Base-by-base conservation (phyloP, 2,797 vertebrate genomes). In the Poliocrania exsul region DNA sequence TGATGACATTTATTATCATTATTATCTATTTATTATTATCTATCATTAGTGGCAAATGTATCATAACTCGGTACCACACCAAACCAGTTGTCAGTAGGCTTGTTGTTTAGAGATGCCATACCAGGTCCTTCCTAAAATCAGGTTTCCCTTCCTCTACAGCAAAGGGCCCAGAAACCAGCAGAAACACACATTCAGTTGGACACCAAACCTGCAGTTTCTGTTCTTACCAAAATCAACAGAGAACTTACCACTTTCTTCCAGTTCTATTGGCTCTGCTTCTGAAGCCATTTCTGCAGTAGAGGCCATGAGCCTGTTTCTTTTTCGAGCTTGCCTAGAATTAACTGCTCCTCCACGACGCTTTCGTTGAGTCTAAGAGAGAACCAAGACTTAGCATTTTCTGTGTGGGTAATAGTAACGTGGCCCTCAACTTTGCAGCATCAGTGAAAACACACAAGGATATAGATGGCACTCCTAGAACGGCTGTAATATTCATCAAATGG, bases 201-300 rank as follows among this genome's bases (percentile, higher is more conserved):
- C 25, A 25, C 38, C 49, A 67, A 60, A 12, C 6, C 26, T 64
- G 29, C 18, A 49, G 11, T 21, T 54, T 9, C 14, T 21, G 21
- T 6, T 54, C 65, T 53, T 28, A 15, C 4, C 13, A 37, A 58
- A 13, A 60, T n/a, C 26, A 71, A 51, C 70, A 46, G 24, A 80
- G 78, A 57, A 35, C 97, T 96, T 96, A 98, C 98, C 97, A 16
- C 97, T 98, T 94, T 98, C 98, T 85, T 97, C 97, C 16, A 98
- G 96, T 51, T 98, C 98, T 86, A 97, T 97, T 42, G 98, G 97
- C 42, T 98, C 98, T 24, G 96, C 92, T 79, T 97, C 97, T 85
- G 97, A 91, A 44, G 98, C 92, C 95, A 97, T 96, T 90, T 96
- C 96, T 16, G 97, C 89, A 12, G 96, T 87, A 17, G 97, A 95